phyloP scores from a whole-genome alignment of 37 sponge, comb jelly and placozoan species.

The Petrosia ficiformis region DNA sequence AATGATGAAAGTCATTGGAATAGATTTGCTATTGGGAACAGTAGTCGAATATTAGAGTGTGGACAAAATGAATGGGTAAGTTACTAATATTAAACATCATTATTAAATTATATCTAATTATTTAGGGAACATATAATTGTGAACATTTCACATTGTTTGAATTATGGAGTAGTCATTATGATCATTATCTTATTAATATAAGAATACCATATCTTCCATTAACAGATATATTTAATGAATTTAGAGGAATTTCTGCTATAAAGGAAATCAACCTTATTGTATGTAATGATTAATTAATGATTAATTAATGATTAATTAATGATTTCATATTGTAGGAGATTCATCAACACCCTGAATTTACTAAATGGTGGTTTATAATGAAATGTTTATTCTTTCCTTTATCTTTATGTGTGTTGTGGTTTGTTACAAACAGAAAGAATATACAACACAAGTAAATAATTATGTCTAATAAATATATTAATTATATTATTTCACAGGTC shows the following conservation, averaged over 20 bases:
- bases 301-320: too few relatives aligned
- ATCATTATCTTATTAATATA: constrained; percentile 67
- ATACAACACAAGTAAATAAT: too few relatives aligned
- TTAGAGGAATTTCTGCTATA: constrained; percentile 49
- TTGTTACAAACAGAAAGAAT: background rate
- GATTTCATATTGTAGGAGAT: constrained; percentile 73
- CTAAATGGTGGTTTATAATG: constrained; percentile 53
- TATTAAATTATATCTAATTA: background rate
- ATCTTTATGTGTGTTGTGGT: background rate
- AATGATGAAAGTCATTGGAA: constrained; percentile 25
- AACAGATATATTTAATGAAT: constrained; percentile 26
- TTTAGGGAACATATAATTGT: constrained; percentile 30
- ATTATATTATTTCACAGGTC: background rate
- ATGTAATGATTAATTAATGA: constrained; percentile 6
- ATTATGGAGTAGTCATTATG: constrained; percentile 69
- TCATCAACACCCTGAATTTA: constrained; percentile 62
- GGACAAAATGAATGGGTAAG: background rate
- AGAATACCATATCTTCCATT: constrained; percentile 60
- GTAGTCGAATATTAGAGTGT: constrained; percentile 37
- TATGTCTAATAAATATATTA: too few relatives aligned
- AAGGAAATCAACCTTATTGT: constrained; percentile 38
- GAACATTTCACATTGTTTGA: constrained; percentile 71
- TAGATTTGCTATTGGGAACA: constrained; percentile 36
- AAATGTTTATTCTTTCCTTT: constrained; percentile 56
- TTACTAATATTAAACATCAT: background rate